Percentiles rank a stretch among this genome's conserved stretches.
These are phyloP conservation scores for Cryptophagus acutangulus DNA, from an alignment of 2,888 invertebrate genomes.

Conservation along the genomic window DNA sequence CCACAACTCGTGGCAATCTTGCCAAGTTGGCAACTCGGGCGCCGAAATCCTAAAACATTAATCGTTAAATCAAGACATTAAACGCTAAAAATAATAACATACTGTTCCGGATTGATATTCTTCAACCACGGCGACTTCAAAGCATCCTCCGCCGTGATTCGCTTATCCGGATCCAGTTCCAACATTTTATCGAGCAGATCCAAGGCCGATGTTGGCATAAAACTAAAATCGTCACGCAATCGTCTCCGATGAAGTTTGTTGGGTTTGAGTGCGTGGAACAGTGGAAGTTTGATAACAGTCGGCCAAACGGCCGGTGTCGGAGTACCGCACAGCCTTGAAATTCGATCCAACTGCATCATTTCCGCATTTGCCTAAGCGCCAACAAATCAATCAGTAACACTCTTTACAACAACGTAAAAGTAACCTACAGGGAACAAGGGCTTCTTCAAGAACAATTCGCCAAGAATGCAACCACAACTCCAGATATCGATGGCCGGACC, in stretches of 20 bases:
- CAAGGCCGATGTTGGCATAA: constrained; percentile 82
- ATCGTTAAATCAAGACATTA: constrained; percentile 3
- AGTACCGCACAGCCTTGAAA: constrained; percentile 91
- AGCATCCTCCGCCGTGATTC: constrained; percentile 93
- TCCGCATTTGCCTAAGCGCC: constrained; percentile 75
- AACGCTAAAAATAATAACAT: constrained; percentile 46
- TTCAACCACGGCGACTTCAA: constrained; percentile 88
- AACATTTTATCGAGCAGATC: constrained; percentile 94
- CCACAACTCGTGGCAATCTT: constrained; percentile 99
- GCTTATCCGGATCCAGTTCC: constrained; percentile 87
- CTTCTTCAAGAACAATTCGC: constrained; percentile 92
- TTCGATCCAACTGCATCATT: constrained; percentile 89
- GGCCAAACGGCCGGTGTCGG: constrained; percentile 98
- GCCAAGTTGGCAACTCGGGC: constrained; percentile 86
- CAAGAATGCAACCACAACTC: constrained; percentile 99
- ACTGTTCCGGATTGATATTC: constrained; percentile 86
- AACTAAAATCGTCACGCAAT: constrained; percentile 88
- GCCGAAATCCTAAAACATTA: constrained; percentile 64
- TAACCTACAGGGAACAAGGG: constrained; percentile 86
- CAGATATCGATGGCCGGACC: constrained; percentile 98
- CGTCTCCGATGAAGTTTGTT: constrained; percentile 85
- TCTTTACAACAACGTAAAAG: constrained; percentile 1
- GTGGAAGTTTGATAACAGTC: constrained; percentile 85
- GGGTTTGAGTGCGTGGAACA: constrained; percentile 86
- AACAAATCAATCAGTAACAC: constrained; percentile 12